Evolutionary conservation across 2,113 vertebrate species (phyloP).

Genomic region (Oenanthe oenanthe): DNA sequence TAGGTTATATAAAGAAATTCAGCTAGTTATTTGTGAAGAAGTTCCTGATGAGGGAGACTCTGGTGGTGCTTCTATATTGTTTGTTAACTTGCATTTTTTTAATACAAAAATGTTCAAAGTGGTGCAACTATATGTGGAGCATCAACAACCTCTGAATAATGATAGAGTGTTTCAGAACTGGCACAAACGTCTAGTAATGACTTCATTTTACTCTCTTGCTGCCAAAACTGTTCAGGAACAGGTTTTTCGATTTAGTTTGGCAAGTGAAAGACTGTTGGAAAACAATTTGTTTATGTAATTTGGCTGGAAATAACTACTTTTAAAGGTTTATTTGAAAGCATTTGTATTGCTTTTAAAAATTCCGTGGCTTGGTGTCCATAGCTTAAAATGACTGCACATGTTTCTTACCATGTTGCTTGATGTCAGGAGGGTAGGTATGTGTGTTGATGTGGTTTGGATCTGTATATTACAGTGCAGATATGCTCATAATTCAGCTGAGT

Average conservation of each 20-base stretch:
- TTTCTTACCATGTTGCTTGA: background rate
- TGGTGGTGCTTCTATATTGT: background rate
- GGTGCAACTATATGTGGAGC: background rate
- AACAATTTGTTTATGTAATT: background rate
- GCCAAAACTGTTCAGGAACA: background rate
- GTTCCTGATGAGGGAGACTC: background rate
- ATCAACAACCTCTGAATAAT: background rate
- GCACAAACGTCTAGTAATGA: background rate
- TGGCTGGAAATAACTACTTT: background rate
- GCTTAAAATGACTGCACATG: background rate
- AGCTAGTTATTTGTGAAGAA: background rate
- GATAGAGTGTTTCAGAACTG: background rate
- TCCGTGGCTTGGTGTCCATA: background rate
- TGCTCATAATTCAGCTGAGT: background rate
- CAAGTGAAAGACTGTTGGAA: background rate
- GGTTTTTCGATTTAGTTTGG: background rate
- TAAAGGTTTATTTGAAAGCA: background rate
- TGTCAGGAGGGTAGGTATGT: background rate
- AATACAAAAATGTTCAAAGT: background rate
- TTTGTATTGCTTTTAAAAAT: background rate
- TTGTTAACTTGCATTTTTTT: background rate
- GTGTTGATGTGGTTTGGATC: background rate
- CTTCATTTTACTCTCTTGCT: background rate
- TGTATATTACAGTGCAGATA: background rate
- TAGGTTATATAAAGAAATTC: background rate